Conservation (phyloP, 2,888 invertebrate species). For the Thyatira batis region DNA sequence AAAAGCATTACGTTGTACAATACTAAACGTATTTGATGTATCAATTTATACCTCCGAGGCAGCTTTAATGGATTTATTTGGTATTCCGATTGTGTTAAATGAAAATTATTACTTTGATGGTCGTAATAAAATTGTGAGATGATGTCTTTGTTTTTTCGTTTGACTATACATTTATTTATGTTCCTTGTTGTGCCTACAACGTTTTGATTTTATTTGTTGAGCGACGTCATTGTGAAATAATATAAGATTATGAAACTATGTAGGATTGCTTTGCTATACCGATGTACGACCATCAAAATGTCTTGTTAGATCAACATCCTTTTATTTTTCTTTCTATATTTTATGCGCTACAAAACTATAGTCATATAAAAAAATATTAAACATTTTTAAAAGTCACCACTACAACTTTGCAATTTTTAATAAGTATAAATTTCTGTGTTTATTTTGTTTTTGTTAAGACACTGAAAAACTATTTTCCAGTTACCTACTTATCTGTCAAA, state of each 20-base stretch:
- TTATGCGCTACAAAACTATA: no score
- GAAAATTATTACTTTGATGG: conserved; percentile 38
- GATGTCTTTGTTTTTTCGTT: conserved; percentile 23
- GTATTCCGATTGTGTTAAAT: conserved; percentile 52
- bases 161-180: conserved; percentile 4
- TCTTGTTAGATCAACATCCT: no score
- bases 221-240: neutral
- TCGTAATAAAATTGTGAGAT: conserved; percentile 28
- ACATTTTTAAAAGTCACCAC: no score
- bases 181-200: neutral
- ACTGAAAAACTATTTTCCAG: no score
- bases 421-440: no score
- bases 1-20: conserved; percentile 65
- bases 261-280: neutral
- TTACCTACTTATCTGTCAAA: no score
- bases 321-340: no score
- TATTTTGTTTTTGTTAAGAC: no score
- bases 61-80: conserved; percentile 60
- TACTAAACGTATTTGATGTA: conserved; percentile 60
- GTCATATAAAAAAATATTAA: no score
- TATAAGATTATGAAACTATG: neutral
- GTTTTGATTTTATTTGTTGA: neutral
- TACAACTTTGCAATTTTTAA: no score
- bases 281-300: no score
- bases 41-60: conserved; percentile 51